Conservation (phyloP, 35 echinoderm and acorn worm genomes). For the Hemicentrotus pulcherrimus region DNA sequence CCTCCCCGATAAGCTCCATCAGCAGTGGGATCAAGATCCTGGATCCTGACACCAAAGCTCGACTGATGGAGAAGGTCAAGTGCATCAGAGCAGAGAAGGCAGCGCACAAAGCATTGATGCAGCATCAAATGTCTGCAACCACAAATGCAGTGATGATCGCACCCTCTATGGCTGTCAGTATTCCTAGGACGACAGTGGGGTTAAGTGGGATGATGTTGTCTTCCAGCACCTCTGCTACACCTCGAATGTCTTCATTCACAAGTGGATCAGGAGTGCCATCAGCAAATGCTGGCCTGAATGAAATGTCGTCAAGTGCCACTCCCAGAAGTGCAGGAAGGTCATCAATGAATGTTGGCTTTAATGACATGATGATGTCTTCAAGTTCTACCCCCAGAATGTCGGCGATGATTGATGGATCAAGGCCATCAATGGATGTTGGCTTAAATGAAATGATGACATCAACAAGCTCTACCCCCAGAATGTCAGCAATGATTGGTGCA, state of each 20-base stretch:
- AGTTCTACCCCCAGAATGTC: neutral
- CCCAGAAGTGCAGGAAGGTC: neutral
- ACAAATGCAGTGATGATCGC: constrained; percentile 55
- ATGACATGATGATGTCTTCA: constrained; percentile 21
- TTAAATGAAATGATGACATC: neutral
- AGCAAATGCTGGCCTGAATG: neutral
- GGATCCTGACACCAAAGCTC: constrained; percentile 77
- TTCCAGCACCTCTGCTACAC: neutral
- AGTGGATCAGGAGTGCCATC: neutral
- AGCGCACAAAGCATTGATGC: neutral
- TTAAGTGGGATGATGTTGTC: neutral
- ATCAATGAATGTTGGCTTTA: neutral
- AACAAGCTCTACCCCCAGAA: neutral
- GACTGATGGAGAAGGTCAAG: constrained; percentile 76
- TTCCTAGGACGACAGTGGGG: constrained; percentile 19
- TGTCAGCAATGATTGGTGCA: neutral
- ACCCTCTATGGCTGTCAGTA: constrained; percentile 59
- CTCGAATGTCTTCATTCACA: neutral
- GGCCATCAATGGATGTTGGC: neutral
- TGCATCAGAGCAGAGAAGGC: constrained; percentile 73
- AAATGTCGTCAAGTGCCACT: neutral
- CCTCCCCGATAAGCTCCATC: constrained; percentile 66
- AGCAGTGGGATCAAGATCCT: constrained; percentile 59
- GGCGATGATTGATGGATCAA: neutral
- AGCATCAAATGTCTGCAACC: neutral